Conservation (phyloP, 2,888 invertebrate species). For the Amphiduros pacificus region DNA sequence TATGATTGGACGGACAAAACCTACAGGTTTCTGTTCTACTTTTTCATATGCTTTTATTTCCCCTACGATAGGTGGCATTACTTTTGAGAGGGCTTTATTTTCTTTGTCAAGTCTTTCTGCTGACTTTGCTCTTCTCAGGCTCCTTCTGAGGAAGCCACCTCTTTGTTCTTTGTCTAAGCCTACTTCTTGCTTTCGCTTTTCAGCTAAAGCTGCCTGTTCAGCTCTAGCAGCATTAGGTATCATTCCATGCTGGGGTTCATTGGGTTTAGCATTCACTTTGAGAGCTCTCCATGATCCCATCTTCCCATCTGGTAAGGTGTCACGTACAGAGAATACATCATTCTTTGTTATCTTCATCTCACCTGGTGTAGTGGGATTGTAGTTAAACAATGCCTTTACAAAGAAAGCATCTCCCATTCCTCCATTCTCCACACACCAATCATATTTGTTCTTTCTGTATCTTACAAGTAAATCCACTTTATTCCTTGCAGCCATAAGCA, state of each 20-base stretch:
- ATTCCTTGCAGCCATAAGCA: slow-evolving; percentile 16
- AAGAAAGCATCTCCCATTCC: slow-evolving; percentile 31
- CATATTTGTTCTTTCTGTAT: slow-evolving; percentile 21
- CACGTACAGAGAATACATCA: slow-evolving; percentile 31
- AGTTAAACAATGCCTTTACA: slow-evolving; percentile 28
- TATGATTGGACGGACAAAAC: slow-evolving; percentile 27
- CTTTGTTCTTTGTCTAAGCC: slow-evolving; percentile 18
- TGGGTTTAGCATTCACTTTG: slow-evolving; percentile 18
- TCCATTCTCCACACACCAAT: slow-evolving; percentile 21
- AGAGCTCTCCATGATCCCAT: slow-evolving; percentile 30
- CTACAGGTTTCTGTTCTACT: slow-evolving; percentile 22
- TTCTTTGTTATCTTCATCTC: slow-evolving; percentile 29
- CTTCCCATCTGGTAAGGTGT: slow-evolving; percentile 29
- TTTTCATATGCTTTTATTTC: slow-evolving; percentile 28
- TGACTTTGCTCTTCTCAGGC: slow-evolving; percentile 32
- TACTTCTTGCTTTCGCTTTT: slow-evolving; percentile 12
- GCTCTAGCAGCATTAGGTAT: slow-evolving; percentile 31
- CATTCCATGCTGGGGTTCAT: slow-evolving; percentile 24
- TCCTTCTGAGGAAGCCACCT: slow-evolving; percentile 27
- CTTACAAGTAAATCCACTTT: slow-evolving; percentile 21
- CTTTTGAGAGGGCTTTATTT: slow-evolving; percentile 2
- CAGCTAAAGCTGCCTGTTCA: slow-evolving; percentile 27
- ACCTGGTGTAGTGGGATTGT: slow-evolving; percentile 19
- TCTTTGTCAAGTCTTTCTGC: slow-evolving; percentile 27
- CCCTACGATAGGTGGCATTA: background rate